Evolutionary conservation across 2,888 invertebrate species (phyloP), one percentile per base, ranked within the genome.

Genomic region (Perithous albicinctus): DNA sequence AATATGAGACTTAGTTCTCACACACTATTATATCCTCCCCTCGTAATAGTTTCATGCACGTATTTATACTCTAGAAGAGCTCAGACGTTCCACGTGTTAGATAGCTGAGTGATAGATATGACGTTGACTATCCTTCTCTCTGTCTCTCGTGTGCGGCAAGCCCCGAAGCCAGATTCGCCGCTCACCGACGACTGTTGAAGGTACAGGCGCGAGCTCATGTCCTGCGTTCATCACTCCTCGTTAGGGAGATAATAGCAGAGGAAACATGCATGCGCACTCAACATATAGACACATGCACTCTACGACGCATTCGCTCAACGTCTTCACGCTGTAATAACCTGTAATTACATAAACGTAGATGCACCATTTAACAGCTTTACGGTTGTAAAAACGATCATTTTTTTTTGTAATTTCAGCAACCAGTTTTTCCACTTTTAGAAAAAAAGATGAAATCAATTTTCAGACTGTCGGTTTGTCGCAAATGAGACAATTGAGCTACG

Each of bases 161-260:
- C 2, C 38, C n/a, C 15, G 41, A 56, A 38, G 38, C 15, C 15
- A 38, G 69, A 54, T 54, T 35, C 23, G 38, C 38, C 67, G 12
- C 38, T 41, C 48, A n/a, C 35, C 41, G 41, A 26, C 26, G 23
- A 38, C 26, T 26, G 38, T 20, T 38, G 63, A 51, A 64, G 23
- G 63, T 48, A 18, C 23, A 26, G 20, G 41, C 38, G 35, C 26
- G 32, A 20, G 35, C 35, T 46, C 23, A 15, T 35, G 61, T 63
- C 18, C 73, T 26, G 63, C 51, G 61, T 48, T 74, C 51, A 51
- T 74, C 61, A 29, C 43, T 79, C 67, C 67, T 63, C 61, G 67
- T 69, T 69, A 63, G 38, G 61, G 74, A 51, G 32, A 69, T 74
- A 73, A 79, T 74, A 54, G 26, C 32, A 7, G 41, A 15, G n/a